A percentile compares a stretch with the other conserved stretches of the same genome.
These are phyloP conservation scores for Caenorhabditis macrosperma DNA, from an alignment of 2,888 invertebrate species.

Conservation along the genomic window DNA sequence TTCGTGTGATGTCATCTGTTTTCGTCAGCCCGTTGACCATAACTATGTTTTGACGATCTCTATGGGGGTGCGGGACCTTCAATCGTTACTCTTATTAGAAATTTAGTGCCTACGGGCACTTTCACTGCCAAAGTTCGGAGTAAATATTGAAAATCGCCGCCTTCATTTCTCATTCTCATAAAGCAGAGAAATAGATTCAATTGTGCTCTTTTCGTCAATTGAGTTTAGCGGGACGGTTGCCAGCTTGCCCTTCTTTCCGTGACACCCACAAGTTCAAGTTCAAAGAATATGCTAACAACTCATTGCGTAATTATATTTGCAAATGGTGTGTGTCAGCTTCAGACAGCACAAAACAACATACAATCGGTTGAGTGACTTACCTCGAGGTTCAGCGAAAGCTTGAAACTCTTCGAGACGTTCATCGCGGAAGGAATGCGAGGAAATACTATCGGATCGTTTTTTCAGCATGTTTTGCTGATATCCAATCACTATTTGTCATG, in stretches of 20 bases:
- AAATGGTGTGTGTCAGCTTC: constrained; percentile 25
- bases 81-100: constrained; percentile 26
- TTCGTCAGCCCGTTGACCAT: constrained; percentile 38
- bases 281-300: constrained; percentile 49
- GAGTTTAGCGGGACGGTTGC: constrained; percentile 18
- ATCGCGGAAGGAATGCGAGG: constrained; percentile 4
- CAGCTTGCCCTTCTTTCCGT: constrained; percentile 9
- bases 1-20: constrained; percentile 54
- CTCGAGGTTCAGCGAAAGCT: constrained; percentile 31
- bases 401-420: constrained; percentile 24
- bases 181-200: constrained; percentile 13
- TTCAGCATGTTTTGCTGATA: too few species aligned
- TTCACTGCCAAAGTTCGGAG: constrained; percentile 24
- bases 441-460: too few species aligned
- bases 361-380: background rate
- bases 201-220: constrained; percentile 5
- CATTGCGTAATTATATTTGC: constrained; percentile 30
- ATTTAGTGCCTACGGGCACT: constrained; percentile 22
- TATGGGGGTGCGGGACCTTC: constrained; percentile 23
- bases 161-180: background rate
- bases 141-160: constrained; percentile 34
- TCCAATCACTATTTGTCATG: too few species aligned
- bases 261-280: constrained; percentile 7
- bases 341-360: constrained; percentile 3
- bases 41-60: constrained; percentile 44